Percentiles rank a stretch among this genome's conserved stretches.
Evolutionary conservation across 2,113 vertebrate genomes (phyloP).

Genomic region (Tauraco erythrolophus): DNA sequence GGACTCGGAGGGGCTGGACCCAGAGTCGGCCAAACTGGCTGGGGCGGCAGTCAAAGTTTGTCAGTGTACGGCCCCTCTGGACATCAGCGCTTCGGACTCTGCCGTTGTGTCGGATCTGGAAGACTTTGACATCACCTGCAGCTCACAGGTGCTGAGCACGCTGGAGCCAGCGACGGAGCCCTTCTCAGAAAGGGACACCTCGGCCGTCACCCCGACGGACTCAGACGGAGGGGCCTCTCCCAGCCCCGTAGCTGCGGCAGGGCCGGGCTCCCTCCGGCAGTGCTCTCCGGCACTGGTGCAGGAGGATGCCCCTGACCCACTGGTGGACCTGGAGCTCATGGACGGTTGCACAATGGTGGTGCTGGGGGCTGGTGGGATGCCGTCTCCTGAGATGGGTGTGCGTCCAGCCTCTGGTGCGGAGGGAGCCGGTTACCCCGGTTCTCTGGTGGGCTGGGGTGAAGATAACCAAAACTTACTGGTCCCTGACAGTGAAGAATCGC

Average conservation of each 20-base stretch:
- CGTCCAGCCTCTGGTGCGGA: not conserved
- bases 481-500: not conserved
- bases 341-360: not conserved
- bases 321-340: not conserved
- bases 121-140: conserved; percentile 70
- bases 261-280: not conserved
- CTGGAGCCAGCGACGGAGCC: conserved; percentile 61
- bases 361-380: not conserved
- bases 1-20: conserved; percentile 33
- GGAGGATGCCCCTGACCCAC: not conserved
- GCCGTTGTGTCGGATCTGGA: conserved; percentile 58
- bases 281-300: not conserved
- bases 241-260: conserved; percentile 14
- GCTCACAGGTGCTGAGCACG: conserved; percentile 70
- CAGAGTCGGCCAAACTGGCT: conserved; percentile 20
- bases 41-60: not conserved
- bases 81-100: conserved; percentile 56
- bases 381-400: not conserved
- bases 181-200: conserved; percentile 61
- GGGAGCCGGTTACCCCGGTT: not conserved
- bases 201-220: conserved; percentile 42
- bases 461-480: conserved; percentile 40
- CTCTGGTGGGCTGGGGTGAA: conserved; percentile 41
- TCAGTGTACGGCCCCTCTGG: not conserved
- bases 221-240: conserved; percentile 64